A percentile compares a stretch with the other conserved stretches of the same genome.
phyloP scores from a whole-genome alignment of 1,140 invertebrate species.

The Trinorchestia longiramus region DNA sequence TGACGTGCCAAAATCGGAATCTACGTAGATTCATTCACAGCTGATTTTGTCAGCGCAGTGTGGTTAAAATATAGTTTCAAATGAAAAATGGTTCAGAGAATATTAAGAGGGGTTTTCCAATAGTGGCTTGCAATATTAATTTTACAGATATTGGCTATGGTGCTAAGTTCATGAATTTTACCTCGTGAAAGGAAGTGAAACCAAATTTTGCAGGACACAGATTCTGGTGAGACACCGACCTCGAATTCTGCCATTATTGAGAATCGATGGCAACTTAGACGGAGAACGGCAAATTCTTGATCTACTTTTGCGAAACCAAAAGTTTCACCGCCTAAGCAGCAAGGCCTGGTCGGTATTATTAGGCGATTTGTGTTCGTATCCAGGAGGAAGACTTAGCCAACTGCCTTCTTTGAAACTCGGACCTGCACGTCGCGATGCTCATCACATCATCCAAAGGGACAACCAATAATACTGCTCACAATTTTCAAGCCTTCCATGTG shows the following conservation, averaged over 20 bases:
- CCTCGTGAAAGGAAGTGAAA: not conserved
- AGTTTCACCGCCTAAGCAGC: not conserved
- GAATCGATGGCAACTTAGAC: conserved; percentile 33
- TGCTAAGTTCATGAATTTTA: not conserved
- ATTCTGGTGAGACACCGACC: not conserved
- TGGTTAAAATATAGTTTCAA: not conserved
- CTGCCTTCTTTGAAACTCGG: not conserved
- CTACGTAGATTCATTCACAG: not conserved
- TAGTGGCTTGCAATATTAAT: not conserved
- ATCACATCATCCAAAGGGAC: not conserved
- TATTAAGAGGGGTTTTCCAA: not conserved
- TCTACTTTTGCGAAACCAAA: not conserved
- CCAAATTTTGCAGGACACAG: not conserved
- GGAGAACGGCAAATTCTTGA: conserved; percentile 27
- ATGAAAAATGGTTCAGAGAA: not conserved
- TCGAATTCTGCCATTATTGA: not conserved
- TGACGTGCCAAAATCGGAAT: not conserved
- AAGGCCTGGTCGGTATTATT: not conserved
- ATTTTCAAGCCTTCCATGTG: not conserved
- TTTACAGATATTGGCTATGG: not conserved
- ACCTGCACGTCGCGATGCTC: not conserved
- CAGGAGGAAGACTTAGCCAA: not conserved
- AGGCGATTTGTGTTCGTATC: not conserved
- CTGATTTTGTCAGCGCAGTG: not conserved
- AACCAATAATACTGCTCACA: not conserved